Evolutionary conservation across 2,888 invertebrate genomes (phyloP), one percentile per base, ranked within the genome.

Genomic region (Drosophila flavopinicola): DNA sequence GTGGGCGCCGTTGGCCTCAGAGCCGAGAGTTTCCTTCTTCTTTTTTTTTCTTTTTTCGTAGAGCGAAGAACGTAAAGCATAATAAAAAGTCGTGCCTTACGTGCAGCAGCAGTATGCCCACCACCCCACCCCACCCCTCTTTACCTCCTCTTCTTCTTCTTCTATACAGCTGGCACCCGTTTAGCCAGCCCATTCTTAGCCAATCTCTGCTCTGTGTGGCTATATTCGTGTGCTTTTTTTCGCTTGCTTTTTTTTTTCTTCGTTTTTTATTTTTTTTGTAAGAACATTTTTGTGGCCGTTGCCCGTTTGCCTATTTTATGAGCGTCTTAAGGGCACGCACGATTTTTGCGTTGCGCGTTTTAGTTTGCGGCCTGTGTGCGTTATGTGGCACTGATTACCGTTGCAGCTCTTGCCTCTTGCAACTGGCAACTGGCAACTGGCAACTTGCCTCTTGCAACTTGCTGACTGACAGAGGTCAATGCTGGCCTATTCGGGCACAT

Each of bases 321-420:
- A 86, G 86, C 85, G 82, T 85, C 84, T 87, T 85, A 78, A 82
- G 84, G 85, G 87, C 87, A 87, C 84, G 84, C 84, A 85, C 84
- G 84, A 85, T 87, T 85, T 77, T 78, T 86, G 86, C 85, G 78
- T 80, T 83, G 80, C 85, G 78, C 85, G 76, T 82, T 85, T 80
- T 66, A 78, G 67, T 77, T 75, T 75, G 78, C 78, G 78, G 73
- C 66, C 56, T 72, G 83, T 72, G 83, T 82, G 82, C 82, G 82
- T 83, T 85, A 83, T 83, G 85, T 85, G 85, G 82, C 86, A 80
- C 85, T 80, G 80, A 80, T 80, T 80, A 80, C 80, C 85, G 80
- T 85, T 85, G 78, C 71, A 63, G 63, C 57, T 70, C 27, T 56
- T n/a, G n/a, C n/a, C 44, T 32, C 11, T 47, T 37, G 45, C 33